Conservation (phyloP, 2,113 vertebrate species). For the Aegithalos caudatus region DNA sequence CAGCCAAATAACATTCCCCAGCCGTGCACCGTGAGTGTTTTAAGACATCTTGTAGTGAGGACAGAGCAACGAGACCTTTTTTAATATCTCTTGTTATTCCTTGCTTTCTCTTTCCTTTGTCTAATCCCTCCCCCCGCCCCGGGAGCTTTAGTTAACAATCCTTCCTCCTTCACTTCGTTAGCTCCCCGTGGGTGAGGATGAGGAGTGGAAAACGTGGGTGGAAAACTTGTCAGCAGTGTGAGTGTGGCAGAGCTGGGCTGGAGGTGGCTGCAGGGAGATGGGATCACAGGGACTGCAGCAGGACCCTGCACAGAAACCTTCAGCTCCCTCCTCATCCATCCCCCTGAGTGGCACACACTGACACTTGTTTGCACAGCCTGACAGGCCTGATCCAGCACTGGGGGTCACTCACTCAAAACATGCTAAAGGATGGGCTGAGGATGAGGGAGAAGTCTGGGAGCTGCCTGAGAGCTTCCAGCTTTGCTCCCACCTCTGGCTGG, state of each 20-base stretch:
- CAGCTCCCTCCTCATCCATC: conserved; percentile 15
- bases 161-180: conserved; percentile 41
- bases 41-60: conserved; percentile 31
- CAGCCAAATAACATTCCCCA: conserved; percentile 61
- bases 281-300: not conserved
- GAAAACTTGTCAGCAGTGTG: conserved; percentile 45
- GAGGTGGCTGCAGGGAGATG: not conserved
- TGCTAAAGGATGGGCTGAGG: not conserved
- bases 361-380: not conserved
- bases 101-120: conserved; percentile 12
- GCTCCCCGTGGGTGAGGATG: conserved; percentile 6
- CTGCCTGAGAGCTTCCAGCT: not conserved
- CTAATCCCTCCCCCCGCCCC: not conserved
- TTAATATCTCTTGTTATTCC: not conserved
- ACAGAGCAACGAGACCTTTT: not conserved
- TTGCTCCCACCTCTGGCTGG: not conserved
- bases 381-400: not conserved
- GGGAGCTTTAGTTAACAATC: not conserved
- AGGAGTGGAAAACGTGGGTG: conserved; percentile 24
- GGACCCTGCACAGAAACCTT: not conserved
- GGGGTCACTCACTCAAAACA: not conserved
- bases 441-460: not conserved
- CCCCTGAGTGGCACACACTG: not conserved
- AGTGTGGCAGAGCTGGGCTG: not conserved
- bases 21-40: conserved; percentile 21